Percentiles rank a stretch among this genome's conserved stretches.
Conservation (phyloP, 2,888 invertebrate genomes). For the Tipula vernalis region DNA sequence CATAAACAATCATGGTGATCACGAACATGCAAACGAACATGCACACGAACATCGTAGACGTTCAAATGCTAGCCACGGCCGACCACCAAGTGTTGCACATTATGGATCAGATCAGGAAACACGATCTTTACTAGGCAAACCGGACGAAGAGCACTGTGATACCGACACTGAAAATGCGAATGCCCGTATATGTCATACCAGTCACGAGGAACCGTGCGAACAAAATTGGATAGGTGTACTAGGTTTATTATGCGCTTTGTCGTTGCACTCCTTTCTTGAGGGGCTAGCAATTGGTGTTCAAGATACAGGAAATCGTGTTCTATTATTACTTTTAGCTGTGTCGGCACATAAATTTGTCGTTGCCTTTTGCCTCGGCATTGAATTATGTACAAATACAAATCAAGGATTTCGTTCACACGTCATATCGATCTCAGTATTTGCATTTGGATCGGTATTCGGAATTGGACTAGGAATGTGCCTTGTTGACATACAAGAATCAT, state of each 20-base stretch:
- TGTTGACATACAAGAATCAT: conserved; percentile 37
- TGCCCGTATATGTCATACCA: conserved; percentile 46
- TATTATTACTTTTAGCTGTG: conserved; percentile 53
- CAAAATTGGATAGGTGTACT: conserved; percentile 48
- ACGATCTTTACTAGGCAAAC: background rate
- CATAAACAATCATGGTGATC: background rate
- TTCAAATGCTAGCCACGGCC: background rate
- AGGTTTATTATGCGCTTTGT: conserved; percentile 58
- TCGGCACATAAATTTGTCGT: conserved; percentile 72
- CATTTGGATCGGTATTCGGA: conserved; percentile 53
- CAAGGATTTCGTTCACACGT: conserved; percentile 36
- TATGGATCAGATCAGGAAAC: conserved; percentile 15
- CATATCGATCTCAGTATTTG: conserved; percentile 48
- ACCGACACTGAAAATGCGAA: conserved; percentile 23
- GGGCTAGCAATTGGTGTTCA: conserved; percentile 74
- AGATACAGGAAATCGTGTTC: conserved; percentile 46
- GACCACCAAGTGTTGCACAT: background rate
- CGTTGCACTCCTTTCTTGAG: conserved; percentile 66
- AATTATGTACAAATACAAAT: conserved; percentile 44
- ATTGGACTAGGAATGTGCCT: conserved; percentile 53
- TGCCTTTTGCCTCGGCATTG: conserved; percentile 67
- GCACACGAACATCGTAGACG: background rate
- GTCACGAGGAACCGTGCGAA: conserved; percentile 51
- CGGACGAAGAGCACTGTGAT: background rate
- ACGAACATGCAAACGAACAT: background rate